phyloP scores from a whole-genome alignment of 2,113 vertebrate genomes.

The human (Homo sapiens) region DNA sequence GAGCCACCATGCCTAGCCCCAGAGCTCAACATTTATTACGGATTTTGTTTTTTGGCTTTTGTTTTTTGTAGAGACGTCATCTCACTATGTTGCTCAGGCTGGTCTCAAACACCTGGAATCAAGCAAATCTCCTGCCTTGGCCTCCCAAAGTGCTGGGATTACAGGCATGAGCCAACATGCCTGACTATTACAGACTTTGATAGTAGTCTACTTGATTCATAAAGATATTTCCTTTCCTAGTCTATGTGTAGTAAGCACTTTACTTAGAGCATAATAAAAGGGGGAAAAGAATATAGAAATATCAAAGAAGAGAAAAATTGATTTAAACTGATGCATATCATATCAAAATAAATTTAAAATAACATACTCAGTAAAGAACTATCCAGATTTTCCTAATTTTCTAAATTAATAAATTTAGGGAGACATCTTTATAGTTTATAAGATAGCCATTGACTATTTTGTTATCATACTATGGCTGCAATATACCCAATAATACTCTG shows the following conservation, averaged over 20 bases:
- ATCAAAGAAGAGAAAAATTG: not conserved
- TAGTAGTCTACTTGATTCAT: not conserved
- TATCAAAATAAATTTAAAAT: not conserved
- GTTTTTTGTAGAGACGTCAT: no score
- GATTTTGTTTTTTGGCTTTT: not conserved
- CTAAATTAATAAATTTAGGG: constrained; percentile 11
- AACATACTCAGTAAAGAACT: not conserved
- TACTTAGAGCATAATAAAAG: not conserved
- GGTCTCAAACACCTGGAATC: no score
- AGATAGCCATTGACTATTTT: not conserved
- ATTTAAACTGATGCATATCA: not conserved
- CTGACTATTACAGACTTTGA: not conserved
- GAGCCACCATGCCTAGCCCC: no score
- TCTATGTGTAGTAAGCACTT: not conserved
- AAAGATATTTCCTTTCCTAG: not conserved
- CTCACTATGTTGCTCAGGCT: no score
- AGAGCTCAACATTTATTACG: not conserved
- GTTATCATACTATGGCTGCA: not conserved
- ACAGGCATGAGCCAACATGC: no score
- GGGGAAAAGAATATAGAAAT: not conserved
- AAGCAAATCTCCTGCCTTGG: no score
- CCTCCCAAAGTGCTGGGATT: no score
- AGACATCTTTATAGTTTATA: not conserved
- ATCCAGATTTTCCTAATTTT: not conserved
- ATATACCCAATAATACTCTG: not conserved